Evolutionary conservation across 2,113 vertebrate genomes (phyloP), one percentile per base, ranked within the genome.

Genomic region (Mionectes macconnelli): DNA sequence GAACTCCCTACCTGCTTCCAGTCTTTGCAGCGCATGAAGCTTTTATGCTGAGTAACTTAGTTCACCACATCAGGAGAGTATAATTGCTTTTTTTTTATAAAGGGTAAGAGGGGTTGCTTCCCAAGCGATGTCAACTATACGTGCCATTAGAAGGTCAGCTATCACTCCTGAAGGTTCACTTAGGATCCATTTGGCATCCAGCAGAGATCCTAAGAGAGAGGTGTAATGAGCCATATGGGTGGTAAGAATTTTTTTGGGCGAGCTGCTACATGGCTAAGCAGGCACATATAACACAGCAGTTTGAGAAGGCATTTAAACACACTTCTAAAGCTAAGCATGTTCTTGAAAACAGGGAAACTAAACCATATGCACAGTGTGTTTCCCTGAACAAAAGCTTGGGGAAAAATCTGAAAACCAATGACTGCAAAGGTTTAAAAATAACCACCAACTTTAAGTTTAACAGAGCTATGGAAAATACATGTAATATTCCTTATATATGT

Each of bases 141-240:
- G 0, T 84, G 68, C 42, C 59, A 25, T 72, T 92, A 84, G 63
- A 67, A 93, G 94, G 88, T 96, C 47, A 27, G 69, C 88, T 49
- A 73, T n/a, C 14, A 14, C 49, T 80, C 72, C 85, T 92, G 68
- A 64, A 75, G 66, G 44, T 93, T 92, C 76, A 56, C 86, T 84
- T 87, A 68, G 88, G 64, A 95, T 40, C 64, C 72, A 56, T 91
- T 91, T 96, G 87, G 64, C 83, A 92, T 75, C 85, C 64, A 79
- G 64, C 40, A 89, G 89, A 87, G 39, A 63, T 77, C 47, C 28
- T 55, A 77, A 23, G 52, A 91, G 83, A 92, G 92, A 84, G 75
- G 88, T 92, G 83, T 90, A 94, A 96, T 86, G 82, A 94, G 72
- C 87, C 93, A 85, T 96, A 73, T 92, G 83, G 68, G 59, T 78